Conservation (phyloP, 2,113 vertebrate genomes). For the Typhlomys cinereus region DNA sequence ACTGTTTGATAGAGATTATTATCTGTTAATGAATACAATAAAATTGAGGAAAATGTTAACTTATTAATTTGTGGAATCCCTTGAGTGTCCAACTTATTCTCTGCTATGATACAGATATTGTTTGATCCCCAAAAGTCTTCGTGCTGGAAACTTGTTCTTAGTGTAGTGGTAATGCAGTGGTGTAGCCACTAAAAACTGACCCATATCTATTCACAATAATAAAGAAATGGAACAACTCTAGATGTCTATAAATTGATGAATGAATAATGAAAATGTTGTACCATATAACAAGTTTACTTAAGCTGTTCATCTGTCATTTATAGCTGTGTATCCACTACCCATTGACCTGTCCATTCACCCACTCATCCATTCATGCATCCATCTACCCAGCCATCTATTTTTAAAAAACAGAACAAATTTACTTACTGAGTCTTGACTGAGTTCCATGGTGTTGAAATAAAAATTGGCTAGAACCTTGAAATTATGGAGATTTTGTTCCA, state of each 20-base stretch:
- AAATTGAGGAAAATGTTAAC: neutral
- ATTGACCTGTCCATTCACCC: neutral
- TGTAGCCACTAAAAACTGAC: neutral
- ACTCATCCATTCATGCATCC: neutral
- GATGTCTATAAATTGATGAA: too few relatives aligned
- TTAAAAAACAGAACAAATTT: neutral
- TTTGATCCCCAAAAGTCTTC: neutral
- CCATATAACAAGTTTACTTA: too few relatives aligned
- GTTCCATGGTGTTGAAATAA: neutral
- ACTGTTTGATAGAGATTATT: neutral
- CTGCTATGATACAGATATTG: neutral
- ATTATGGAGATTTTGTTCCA: neutral
- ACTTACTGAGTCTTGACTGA: neutral
- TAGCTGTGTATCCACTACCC: neutral
- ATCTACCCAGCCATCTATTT: neutral
- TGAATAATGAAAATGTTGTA: too few relatives aligned
- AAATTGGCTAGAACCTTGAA: neutral
- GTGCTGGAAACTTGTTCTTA: neutral
- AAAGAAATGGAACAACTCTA: too few relatives aligned
- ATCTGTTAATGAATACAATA: slow-evolving; percentile 6
- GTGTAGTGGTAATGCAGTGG: neutral
- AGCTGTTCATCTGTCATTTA: neutral
- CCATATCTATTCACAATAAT: too few relatives aligned
- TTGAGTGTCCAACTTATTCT: neutral
- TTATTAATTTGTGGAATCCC: neutral